These are phyloP conservation scores for Aphelinus atriplicis DNA, from an alignment of 1,140 invertebrate genomes.

Conservation along the genomic window DNA sequence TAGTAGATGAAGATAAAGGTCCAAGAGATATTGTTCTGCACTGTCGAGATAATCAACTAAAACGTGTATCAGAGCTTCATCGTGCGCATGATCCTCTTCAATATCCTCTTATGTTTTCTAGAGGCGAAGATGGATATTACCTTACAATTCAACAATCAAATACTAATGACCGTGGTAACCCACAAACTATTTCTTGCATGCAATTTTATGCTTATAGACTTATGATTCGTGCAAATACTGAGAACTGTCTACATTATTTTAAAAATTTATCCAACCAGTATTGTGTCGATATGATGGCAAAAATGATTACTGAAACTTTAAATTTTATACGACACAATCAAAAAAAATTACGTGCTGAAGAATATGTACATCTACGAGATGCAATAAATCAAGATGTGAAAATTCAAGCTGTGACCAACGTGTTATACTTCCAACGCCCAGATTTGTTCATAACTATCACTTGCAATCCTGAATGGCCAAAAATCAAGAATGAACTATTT, in stretches of 20 bases:
- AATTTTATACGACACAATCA: constrained; percentile 62
- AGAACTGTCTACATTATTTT: not conserved
- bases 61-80: constrained; percentile 43
- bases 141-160: not conserved
- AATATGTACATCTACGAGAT: constrained; percentile 57
- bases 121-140: not conserved
- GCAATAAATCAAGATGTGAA: constrained; percentile 36
- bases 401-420: constrained; percentile 47
- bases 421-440: constrained; percentile 60
- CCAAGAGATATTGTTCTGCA: constrained; percentile 62
- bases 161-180: too few species aligned
- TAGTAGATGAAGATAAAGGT: constrained; percentile 46
- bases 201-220: not conserved
- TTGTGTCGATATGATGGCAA: not conserved
- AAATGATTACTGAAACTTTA: not conserved
- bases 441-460: constrained; percentile 60
- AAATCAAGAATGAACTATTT: constrained; percentile 49
- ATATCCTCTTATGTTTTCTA: constrained; percentile 4
- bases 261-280: not conserved
- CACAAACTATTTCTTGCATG: not conserved
- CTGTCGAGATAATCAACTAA: constrained; percentile 54
- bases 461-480: constrained; percentile 61
- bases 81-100: constrained; percentile 3
- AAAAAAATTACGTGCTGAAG: constrained; percentile 61
- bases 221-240: not conserved